Evolutionary conservation across 2,888 invertebrate genomes (phyloP).

Genomic region (Clitarchus hookeri): DNA sequence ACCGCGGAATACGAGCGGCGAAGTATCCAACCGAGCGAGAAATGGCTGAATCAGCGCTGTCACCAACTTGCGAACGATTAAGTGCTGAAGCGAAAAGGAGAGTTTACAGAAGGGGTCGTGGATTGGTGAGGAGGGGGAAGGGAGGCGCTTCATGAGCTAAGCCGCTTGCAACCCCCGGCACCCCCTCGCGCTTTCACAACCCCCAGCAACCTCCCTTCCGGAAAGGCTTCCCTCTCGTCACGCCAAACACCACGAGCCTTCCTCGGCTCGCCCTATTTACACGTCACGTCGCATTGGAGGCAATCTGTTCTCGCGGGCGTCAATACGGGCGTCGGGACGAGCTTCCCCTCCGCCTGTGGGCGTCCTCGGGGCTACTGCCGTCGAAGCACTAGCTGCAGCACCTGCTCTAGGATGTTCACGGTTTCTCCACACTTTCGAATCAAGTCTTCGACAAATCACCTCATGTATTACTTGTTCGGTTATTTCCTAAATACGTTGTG

Average conservation of each 20-base stretch:
- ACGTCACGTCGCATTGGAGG: conserved; percentile 2
- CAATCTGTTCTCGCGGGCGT: conserved; percentile 10
- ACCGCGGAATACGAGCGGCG: no score
- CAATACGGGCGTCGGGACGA: not conserved
- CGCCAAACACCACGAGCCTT: not conserved
- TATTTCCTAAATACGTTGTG: no score
- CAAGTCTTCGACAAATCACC: no score
- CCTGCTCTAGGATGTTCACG: no score
- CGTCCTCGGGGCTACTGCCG: no score
- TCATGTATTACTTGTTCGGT: no score
- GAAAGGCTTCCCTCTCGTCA: not conserved
- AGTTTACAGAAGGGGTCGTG: not conserved
- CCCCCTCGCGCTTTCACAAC: no score
- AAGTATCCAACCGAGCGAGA: no score
- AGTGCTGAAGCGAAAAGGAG: conserved; percentile 15
- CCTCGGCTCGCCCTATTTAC: not conserved
- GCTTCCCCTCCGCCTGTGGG: no score
- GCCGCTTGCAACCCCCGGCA: not conserved
- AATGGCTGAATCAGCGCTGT: not conserved
- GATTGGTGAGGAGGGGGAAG: not conserved
- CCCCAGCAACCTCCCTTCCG: not conserved
- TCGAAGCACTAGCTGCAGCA: no score
- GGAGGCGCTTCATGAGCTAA: not conserved
- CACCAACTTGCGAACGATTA: conserved; percentile 20
- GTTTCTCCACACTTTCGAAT: no score